Conservation (phyloP, 2,113 vertebrate species). For the Thamnaconus septentrionalis region DNA sequence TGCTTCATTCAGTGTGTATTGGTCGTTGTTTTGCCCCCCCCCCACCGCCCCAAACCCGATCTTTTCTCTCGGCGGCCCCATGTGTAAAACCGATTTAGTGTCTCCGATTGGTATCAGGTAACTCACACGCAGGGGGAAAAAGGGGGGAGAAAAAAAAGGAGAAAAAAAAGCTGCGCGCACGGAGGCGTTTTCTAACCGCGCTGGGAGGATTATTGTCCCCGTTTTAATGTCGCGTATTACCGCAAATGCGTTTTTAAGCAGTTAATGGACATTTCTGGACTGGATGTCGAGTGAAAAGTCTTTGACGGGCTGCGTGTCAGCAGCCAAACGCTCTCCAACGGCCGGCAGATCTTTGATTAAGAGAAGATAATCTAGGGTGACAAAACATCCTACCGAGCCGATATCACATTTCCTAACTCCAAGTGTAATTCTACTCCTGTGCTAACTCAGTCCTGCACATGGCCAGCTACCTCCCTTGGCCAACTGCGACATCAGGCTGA, state of each 20-base stretch:
- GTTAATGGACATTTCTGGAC: neutral
- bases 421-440: slow-evolving; percentile 72
- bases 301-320: neutral
- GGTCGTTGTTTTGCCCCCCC: neutral
- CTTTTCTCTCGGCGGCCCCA: slow-evolving; percentile 6
- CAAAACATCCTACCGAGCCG: slow-evolving; percentile 51
- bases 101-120: slow-evolving; percentile 28
- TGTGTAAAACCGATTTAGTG: slow-evolving; percentile 43
- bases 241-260: slow-evolving; percentile 15
- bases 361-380: slow-evolving; percentile 54
- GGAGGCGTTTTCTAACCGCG: neutral
- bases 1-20: neutral
- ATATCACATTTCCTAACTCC: slow-evolving; percentile 66
- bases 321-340: slow-evolving; percentile 4
- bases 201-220: slow-evolving; percentile 10
- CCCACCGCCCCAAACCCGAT: neutral
- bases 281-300: slow-evolving; percentile 8
- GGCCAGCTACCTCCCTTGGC: slow-evolving; percentile 30
- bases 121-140: neutral
- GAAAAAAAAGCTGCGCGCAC: no score
- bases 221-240: slow-evolving; percentile 11
- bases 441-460: slow-evolving; percentile 61
- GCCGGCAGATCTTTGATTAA: slow-evolving; percentile 48
- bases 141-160: no score
- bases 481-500: slow-evolving; percentile 35